Base-by-base conservation (phyloP, 2,113 vertebrate genomes). In the Vulpes ferrilata region DNA sequence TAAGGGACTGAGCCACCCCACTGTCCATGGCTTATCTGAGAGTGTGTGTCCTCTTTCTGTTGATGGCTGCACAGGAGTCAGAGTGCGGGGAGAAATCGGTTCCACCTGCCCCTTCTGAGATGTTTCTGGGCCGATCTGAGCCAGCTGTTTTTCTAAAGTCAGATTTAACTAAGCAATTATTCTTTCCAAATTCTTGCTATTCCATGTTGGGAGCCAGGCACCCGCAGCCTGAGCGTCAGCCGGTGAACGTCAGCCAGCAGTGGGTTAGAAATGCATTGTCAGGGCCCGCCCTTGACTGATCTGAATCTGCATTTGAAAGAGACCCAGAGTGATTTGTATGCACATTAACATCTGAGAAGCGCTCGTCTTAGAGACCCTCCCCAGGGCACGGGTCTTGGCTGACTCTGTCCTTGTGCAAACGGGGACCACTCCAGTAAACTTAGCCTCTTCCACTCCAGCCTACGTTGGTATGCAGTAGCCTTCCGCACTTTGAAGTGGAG, bases 181-280 rank as follows among this genome's bases (percentile, higher is more conserved):
- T 90, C 43, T 94, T 38, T 53, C 87, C 93, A 15, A 57, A 69
- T 51, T 90, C 84, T 92, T 65, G 38, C 59, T 88, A 2, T 57
- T 88, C 22, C 0, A 64, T 78, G 43, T 12, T 10, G 15, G 62
- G 53, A 38, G n/a, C 59, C 51, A 20, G n/a, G 55, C 76, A 19
- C 43, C 6, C 48, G 32, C 55, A 79, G 67, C 53, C 15, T 2
- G 30, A 53, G n/a, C 43, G 13, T 35, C 30, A 13, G n/a, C 48
- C 19, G 35, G 17, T 2, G 30, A 53, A 23, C 35, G 11, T 35
- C 30, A 13, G n/a, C 48, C 19, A 38, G 67, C 59, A 62, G 10
- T 59, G 9, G 76, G n/a, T 32, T 91, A 43, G 78, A 43, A 57
- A 51, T 13, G 9, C 35, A 60, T 10, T 4, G 85, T 55, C 48